Percentiles rank a stretch among this genome's conserved stretches.
These are phyloP conservation scores for Acipenser oxyrinchus DNA, from an alignment of 2,797 vertebrate species.

Conservation along the genomic window DNA sequence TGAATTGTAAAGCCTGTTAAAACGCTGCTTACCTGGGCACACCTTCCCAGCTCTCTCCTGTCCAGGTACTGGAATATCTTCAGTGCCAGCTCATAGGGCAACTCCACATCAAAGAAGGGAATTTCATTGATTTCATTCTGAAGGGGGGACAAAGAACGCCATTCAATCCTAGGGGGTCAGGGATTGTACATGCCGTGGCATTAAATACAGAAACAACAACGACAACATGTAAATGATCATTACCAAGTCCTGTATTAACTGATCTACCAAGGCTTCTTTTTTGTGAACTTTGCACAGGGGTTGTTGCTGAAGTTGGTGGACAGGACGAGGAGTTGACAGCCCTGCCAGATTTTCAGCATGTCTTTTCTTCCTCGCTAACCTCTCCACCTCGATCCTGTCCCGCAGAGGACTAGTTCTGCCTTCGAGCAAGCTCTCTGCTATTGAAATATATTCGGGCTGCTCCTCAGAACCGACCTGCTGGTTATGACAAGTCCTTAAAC, in stretches of 20 bases:
- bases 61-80: conserved; percentile 83
- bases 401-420: conserved; percentile 58
- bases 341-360: conserved; percentile 15
- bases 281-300: conserved; percentile 33
- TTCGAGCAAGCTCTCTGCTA: conserved; percentile 53
- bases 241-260: conserved; percentile 66
- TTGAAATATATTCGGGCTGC: conserved; percentile 56
- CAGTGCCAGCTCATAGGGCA: conserved; percentile 87
- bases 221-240: background rate
- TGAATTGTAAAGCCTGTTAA: too few relatives aligned
- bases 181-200: too few relatives aligned
- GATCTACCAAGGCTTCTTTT: conserved; percentile 52
- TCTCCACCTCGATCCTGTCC: conserved; percentile 51
- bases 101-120: conserved; percentile 87
- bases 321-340: conserved; percentile 7
- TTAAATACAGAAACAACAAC: background rate
- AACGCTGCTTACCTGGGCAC: conserved; percentile 75
- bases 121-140: conserved; percentile 94
- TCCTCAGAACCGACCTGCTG: conserved; percentile 18
- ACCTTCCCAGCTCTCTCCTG: conserved; percentile 75
- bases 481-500: too few relatives aligned
- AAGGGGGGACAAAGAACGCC: background rate
- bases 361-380: conserved; percentile 47
- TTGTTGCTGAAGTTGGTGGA: conserved; percentile 25
- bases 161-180: background rate